phyloP scores from a whole-genome alignment of 2,888 invertebrate genomes.

The Ellobium chinense region DNA sequence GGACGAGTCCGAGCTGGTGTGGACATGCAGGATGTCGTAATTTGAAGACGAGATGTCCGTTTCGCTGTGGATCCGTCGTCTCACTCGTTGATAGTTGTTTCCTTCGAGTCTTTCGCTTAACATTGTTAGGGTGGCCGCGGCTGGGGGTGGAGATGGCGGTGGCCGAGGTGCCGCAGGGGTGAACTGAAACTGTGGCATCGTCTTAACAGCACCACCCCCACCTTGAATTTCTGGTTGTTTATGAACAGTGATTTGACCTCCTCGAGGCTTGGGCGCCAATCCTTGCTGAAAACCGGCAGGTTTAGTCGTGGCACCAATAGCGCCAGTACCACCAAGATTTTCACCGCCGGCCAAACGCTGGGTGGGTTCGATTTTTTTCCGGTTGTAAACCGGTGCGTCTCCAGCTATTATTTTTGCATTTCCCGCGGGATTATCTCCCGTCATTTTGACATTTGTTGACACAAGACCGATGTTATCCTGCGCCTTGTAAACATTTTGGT shows the following conservation, averaged over 20 bases:
- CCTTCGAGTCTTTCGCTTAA: not conserved
- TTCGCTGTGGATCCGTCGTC: conserved; percentile 27
- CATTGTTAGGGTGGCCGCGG: not conserved
- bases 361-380: not conserved
- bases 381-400: not conserved
- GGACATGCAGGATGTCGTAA: not conserved
- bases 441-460: not conserved
- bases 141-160: not conserved
- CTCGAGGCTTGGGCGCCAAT: too few relatives aligned
- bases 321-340: not conserved
- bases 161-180: not conserved
- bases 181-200: too few relatives aligned
- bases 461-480: not conserved
- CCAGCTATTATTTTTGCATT: not conserved
- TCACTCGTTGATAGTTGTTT: not conserved
- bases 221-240: not conserved
- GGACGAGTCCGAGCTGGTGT: not conserved
- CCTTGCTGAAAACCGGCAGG: too few relatives aligned
- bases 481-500: not conserved
- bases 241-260: too few relatives aligned
- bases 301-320: too few relatives aligned
- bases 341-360: not conserved
- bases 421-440: not conserved
- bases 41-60: not conserved
- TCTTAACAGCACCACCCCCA: not conserved